Base-by-base conservation (phyloP, 2,888 invertebrate species). In the Hylaea fasciaria region DNA sequence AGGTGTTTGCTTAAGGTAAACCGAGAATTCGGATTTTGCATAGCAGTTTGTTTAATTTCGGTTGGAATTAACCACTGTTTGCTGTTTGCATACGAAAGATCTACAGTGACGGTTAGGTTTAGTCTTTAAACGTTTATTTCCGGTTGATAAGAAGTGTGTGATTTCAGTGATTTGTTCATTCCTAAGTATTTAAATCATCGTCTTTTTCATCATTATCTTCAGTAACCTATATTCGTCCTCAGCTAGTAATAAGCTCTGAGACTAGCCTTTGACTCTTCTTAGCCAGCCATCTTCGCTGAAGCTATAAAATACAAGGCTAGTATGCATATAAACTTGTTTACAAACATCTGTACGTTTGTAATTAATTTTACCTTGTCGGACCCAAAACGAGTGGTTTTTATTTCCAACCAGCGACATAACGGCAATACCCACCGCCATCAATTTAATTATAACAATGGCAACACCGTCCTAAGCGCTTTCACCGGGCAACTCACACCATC, bases 1-100 rank as follows among this genome's bases (percentile, higher is more conserved):
- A 68, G 74, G 72, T 70, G 74, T 73, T 70, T 69, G 71, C 72
- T 75, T 72, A 64, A 57, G 65, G 63, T 64, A 57, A 54, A 63
- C 50, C 32, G 43, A 22, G 46, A 44, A 45, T 57, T 51, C 52
- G 55, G 53, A 56, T 66, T 62, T 74, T 75, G 63, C 57, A 64
- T 64, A 55, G 58, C 56, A 60, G 64, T 62, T 62, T 62, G 64
- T 61, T 58, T 66, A 65, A 68, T 69, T 64, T 65, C 57, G 48
- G 45, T 57, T 47, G 64, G 52, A 69, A 66, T 69, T 69, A 69
- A 61, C 65, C 61, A 35, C 60, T 60, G 48, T 52, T 53, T 57
- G 55, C 39, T 64, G 62, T 66, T 69, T 65, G 64, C 67, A 67
- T 69, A 54, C 60, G 62, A 32, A 69, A 67, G 49, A 53, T 54